A percentile compares a stretch with the other conserved stretches of the same genome.
These are phyloP conservation scores for Penaeus japonicus DNA, from an alignment of 1,140 invertebrate species.

Conservation along the genomic window DNA sequence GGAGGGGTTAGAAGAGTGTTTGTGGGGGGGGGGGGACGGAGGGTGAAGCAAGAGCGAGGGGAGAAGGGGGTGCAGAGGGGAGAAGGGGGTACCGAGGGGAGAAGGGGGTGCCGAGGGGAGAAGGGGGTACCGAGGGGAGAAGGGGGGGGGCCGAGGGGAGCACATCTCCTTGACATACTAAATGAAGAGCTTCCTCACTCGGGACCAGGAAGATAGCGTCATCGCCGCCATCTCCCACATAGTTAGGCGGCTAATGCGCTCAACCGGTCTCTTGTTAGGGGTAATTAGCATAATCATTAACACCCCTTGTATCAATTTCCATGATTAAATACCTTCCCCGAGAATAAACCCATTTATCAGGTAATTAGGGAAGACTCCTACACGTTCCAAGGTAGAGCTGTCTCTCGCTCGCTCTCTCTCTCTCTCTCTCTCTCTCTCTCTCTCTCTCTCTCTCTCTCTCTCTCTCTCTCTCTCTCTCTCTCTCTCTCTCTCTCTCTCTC, in stretches of 20 bases:
- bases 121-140: too few relatives aligned
- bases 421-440: conserved; percentile 3
- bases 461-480: neutral
- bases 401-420: neutral
- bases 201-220: too few relatives aligned
- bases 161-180: too few relatives aligned
- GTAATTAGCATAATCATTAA: conserved; percentile 25
- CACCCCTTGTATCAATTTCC: conserved; percentile 35
- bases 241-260: neutral
- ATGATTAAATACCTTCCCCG: conserved; percentile 33
- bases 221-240: neutral
- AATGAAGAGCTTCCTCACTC: too few relatives aligned
- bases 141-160: too few relatives aligned
- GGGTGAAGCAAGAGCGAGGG: too few relatives aligned
- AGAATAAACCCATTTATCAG: neutral
- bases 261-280: conserved; percentile 4
- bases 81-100: too few relatives aligned
- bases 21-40: too few relatives aligned
- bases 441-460: neutral
- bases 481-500: too few relatives aligned
- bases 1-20: too few relatives aligned
- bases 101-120: too few relatives aligned
- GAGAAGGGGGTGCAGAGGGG: too few relatives aligned
- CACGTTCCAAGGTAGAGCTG: neutral
- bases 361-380: conserved; percentile 1